Base-by-base conservation (phyloP, 2,113 vertebrate genomes). In the Dendropsophus ebraccatus region DNA sequence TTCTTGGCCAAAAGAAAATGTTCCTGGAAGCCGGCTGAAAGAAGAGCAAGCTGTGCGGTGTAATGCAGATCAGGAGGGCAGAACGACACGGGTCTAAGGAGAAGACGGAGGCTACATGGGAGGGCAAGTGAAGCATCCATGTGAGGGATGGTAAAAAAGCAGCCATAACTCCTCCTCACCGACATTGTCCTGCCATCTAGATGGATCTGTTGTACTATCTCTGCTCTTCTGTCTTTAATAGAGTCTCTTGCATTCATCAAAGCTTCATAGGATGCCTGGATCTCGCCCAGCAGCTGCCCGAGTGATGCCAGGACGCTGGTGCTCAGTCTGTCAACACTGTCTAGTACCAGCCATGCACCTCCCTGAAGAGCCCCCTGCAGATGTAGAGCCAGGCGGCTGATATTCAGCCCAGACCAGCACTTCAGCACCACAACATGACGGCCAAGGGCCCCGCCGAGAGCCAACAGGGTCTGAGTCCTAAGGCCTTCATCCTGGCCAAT, bases 261-360 rank as follows among this genome's bases (percentile, higher is more conserved):
- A 9, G 28, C 82, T 47, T 88, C 87, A 69, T 94, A 94, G 47
- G 88, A 92, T 3, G 88, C 79, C 58, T 91, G 90, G 80, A 97
- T 91, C 50, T 95, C 91, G 0, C 54, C 67, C 0, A 97, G 87
- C 73, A 91, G 90, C 73, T 96, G 95, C 58, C 93, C 94, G 47
- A 97, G 87, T 28, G 92, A 87, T 0, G 93, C 94, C 69, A 95
- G 91, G 17, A 93, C 85, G 3, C 89, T 90, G 2, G 86, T 88
- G 28, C 90, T 89, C 47, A 98, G 88, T 4, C 67, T 90, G 52
- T 96, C 91, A 12, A 90, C 92, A 52, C 88, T 90, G 11, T 94
- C 91, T 81, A 97, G 84, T 6, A 97, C 81, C 73, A 97, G 90
- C 95, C 94, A 95, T 1, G 95, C 94, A 3, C 96, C 96, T 1